phyloP scores from a whole-genome alignment of 1,140 invertebrate species.

The Platorchestia sp. region DNA sequence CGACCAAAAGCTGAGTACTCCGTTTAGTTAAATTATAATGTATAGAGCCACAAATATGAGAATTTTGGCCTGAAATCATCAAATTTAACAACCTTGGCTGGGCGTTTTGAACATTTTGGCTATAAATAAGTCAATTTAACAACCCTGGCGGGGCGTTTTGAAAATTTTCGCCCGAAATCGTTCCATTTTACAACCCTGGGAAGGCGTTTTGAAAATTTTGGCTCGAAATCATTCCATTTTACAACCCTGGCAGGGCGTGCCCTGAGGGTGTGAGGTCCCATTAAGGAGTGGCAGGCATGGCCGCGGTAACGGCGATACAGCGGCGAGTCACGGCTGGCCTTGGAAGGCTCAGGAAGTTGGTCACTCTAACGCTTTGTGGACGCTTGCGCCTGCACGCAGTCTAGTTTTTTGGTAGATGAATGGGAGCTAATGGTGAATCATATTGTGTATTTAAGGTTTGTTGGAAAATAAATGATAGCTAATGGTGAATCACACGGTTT shows the following conservation, averaged over 20 bases:
- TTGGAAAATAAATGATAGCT: background rate
- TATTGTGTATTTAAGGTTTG: background rate
- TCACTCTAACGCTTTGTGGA: conserved; percentile 2
- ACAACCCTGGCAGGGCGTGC: background rate
- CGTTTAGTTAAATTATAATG: too few species aligned
- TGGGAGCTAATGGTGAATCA: background rate
- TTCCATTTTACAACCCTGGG: too few species aligned
- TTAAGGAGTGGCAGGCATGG: background rate
- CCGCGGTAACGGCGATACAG: background rate
- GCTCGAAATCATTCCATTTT: too few species aligned
- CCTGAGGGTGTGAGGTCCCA: background rate
- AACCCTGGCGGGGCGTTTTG: too few species aligned
- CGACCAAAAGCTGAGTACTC: too few species aligned
- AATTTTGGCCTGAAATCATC: too few species aligned
- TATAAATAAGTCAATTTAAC: too few species aligned
- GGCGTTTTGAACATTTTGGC: too few species aligned
- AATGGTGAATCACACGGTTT: background rate
- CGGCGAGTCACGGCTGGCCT: background rate
- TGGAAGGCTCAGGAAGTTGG: conserved; percentile 8
- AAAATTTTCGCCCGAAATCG: too few species aligned
- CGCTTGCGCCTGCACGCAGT: background rate
- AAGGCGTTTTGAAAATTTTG: too few species aligned
- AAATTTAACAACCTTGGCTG: too few species aligned
- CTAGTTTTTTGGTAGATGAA: background rate
- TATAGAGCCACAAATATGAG: too few species aligned